Conservation (phyloP, 2,888 invertebrate genomes). For the Volucella zonaria region DNA sequence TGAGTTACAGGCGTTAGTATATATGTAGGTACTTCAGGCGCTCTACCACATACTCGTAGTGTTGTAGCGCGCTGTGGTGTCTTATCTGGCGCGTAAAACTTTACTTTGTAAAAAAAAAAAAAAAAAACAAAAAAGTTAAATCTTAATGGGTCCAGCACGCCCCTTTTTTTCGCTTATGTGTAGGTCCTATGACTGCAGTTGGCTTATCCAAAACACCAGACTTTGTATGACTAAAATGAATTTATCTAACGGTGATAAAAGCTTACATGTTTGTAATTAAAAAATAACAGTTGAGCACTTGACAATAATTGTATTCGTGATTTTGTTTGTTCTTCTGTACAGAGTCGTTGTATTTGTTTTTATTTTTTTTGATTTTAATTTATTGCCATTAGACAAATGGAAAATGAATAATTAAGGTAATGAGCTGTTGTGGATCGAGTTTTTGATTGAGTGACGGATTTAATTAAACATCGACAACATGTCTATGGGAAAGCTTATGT, state of each 20-base stretch:
- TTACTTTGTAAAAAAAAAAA: too few relatives aligned
- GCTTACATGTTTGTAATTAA: conserved; percentile 39
- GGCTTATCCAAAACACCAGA: neutral
- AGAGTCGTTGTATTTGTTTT: conserved; percentile 12
- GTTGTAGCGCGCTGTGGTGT: neutral
- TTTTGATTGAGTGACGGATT: neutral
- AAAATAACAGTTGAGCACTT: conserved; percentile 38
- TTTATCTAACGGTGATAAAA: conserved; percentile 33
- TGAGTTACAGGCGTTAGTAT: too few relatives aligned
- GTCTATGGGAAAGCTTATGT: too few relatives aligned
- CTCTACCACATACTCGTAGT: neutral
- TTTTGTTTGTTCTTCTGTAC: conserved; percentile 4
- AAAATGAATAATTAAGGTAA: conserved; percentile 1
- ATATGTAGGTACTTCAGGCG: neutral
- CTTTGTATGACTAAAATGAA: conserved; percentile 12
- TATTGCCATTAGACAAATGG: conserved; percentile 21
- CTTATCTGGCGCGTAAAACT: conserved; percentile 24
- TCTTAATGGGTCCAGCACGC: conserved; percentile 24
- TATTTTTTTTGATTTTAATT: conserved; percentile 31
- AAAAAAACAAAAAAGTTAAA: too few relatives aligned
- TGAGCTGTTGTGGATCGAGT: conserved; percentile 21
- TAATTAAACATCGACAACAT: too few relatives aligned
- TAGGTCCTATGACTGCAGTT: conserved; percentile 25
- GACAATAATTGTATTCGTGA: conserved; percentile 4
- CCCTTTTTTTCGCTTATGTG: conserved; percentile 8